Percentiles rank a stretch among this genome's conserved stretches.
phyloP scores from a whole-genome alignment of 2,888 invertebrate species.

The Cloeon dipterum region DNA sequence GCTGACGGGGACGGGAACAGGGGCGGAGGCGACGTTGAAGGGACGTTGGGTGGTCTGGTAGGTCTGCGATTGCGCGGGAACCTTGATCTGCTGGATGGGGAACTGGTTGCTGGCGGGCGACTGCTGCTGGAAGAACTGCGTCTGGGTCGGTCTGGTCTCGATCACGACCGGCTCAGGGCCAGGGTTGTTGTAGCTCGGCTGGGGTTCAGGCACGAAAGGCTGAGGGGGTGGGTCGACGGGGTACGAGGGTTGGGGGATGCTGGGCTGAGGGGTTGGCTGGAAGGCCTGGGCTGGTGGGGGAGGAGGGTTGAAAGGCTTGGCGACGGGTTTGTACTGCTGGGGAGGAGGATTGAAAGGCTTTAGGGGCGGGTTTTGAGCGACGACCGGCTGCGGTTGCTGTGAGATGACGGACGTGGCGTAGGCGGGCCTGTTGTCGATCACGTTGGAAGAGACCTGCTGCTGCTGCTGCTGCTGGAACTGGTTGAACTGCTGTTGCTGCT shows the following conservation, averaged over 20 bases:
- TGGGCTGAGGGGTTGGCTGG: slow-evolving; percentile 3
- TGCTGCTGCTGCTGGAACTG: background rate
- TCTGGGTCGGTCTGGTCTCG: background rate
- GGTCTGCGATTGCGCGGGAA: slow-evolving; percentile 3
- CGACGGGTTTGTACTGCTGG: no score
- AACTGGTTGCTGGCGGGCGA: slow-evolving; percentile 2
- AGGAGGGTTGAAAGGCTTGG: background rate
- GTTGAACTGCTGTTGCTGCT: background rate
- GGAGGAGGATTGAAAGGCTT: no score
- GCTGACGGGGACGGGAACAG: background rate
- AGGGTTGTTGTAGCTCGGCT: slow-evolving; percentile 2
- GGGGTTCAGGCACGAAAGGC: slow-evolving; percentile 5
- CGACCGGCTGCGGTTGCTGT: no score
- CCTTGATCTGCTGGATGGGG: no score
- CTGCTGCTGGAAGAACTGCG: background rate
- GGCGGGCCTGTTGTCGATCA: background rate
- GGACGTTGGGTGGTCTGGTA: no score
- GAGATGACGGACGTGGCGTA: no score
- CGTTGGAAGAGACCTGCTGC: background rate
- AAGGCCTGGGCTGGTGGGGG: slow-evolving; percentile 4
- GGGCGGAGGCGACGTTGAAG: no score
- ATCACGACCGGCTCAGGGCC: slow-evolving; percentile 4
- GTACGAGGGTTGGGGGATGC: slow-evolving; percentile 4
- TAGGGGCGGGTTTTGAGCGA: no score
- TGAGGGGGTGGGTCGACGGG: slow-evolving; percentile 2